Evolutionary conservation across 2,797 vertebrate species (phyloP).

Genomic region (Spea hammondii): DNA sequence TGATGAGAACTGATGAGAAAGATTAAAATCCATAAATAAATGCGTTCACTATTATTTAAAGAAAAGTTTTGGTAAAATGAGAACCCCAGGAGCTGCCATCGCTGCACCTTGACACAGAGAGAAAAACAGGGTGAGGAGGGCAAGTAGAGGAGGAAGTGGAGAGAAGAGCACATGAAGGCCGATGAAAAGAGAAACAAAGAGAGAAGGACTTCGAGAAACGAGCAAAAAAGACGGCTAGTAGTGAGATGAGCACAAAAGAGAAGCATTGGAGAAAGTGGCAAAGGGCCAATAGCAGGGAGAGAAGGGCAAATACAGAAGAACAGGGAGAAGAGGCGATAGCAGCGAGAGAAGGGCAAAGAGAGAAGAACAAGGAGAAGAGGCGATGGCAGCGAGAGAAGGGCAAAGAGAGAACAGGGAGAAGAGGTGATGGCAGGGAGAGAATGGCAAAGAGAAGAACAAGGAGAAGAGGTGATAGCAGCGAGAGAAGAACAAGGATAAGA

Average conservation of each 20-base stretch:
- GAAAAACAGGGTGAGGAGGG: background rate
- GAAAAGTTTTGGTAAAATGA: no score
- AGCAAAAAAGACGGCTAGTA: background rate
- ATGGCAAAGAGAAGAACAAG: no score
- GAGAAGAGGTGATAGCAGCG: background rate
- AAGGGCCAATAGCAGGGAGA: background rate
- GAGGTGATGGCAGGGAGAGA: no score
- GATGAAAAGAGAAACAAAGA: background rate
- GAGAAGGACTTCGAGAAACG: background rate
- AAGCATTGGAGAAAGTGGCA: background rate
- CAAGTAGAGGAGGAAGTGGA: background rate
- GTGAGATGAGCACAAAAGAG: background rate
- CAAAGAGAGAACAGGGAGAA: no score
- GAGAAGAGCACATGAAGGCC: background rate
- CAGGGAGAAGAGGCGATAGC: background rate
- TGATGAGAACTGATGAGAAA: no score
- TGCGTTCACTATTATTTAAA: no score
- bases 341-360: background rate
- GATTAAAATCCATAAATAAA: no score
- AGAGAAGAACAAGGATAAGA: background rate
- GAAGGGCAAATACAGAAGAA: background rate
- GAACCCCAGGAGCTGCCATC: no score
- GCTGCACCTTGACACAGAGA: no score
- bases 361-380: background rate
- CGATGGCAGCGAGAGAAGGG: no score